Evolutionary conservation across 2,888 invertebrate genomes (phyloP), one percentile per base, ranked within the genome.

Genomic region (Gasteruption jaculator): DNA sequence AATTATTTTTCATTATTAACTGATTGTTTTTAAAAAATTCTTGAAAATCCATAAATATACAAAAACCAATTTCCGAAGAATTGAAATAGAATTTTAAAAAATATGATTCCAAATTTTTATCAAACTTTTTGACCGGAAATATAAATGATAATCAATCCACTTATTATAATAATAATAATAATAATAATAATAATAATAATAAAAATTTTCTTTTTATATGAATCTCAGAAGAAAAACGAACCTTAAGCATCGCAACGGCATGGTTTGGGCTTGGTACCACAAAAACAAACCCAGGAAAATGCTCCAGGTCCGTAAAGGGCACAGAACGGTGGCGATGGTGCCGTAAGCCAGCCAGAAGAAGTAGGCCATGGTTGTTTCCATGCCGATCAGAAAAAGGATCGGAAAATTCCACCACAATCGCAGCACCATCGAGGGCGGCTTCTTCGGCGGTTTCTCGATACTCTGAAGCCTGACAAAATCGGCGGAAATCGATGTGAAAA

Each of bases 321-420:
- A 87, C 46, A 90, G 72, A 38, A 89, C 50, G 46, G 86, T 80
- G 1, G 90, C 85, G 63, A 86, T 66, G 1, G 81, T 82, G 7
- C 90, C 90, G 71, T 91, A 90, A 11, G 86, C 86, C 52, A 85
- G 63, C 81, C 85, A 87, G 63, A 89, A 90, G 64, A 85, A 83
- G 63, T 86, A 86, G 0, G 58, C 56, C 66, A 67, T 63, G 20
- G 43, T 44, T 2, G 51, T 32, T 58, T 65, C 65, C 60, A 69
- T 57, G 2, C 54, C 21, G 20, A 66, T 42, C 38, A 70, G 43
- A 38, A 64, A 40, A 19, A 58, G 40, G 46, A 68, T 56, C 41
- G 63, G 63, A 22, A 60, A 41, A 52, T 64, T 58, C 26, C 59
- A 58, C 49, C 58, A 58, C 11, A 61, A 24, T 19, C 52, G 43